Evolutionary conservation across 2,797 vertebrate genomes (phyloP).

Genomic region (Myoxocephalus aenaeus): DNA sequence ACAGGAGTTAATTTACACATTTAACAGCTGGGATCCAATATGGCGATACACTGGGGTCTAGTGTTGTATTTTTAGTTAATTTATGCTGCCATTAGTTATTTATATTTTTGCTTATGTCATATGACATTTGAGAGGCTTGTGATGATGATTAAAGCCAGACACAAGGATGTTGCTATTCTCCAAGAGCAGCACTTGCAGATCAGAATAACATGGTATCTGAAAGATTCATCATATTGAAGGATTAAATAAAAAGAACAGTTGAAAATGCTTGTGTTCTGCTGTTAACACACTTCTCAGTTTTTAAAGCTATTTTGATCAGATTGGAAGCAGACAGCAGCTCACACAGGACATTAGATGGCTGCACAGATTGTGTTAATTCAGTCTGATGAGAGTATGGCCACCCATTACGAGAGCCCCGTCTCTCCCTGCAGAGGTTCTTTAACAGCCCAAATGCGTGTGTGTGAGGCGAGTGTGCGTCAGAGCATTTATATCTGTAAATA

Average conservation of each 20-base stretch:
- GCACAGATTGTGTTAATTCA: conserved; percentile 57
- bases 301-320: conserved; percentile 45
- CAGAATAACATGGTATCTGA: not conserved
- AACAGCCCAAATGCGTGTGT: not conserved
- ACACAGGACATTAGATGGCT: conserved; percentile 27
- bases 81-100: conserved; percentile 14
- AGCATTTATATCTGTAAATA: conserved; percentile 41
- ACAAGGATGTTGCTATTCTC: not conserved
- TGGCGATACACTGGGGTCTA: not conserved
- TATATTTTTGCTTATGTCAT: not conserved
- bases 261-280: conserved; percentile 1
- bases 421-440: conserved; percentile 45
- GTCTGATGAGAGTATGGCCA: conserved; percentile 59
- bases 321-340: conserved; percentile 40
- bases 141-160: not conserved
- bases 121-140: conserved; percentile 14
- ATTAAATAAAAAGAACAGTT: conserved; percentile 11
- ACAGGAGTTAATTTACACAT: conserved; percentile 22
- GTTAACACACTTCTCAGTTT: conserved; percentile 36
- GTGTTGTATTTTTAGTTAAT: conserved; percentile 28
- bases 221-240: not conserved
- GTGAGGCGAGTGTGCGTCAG: not conserved
- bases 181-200: not conserved
- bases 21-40: not conserved
- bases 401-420: conserved; percentile 29